Base-by-base conservation (phyloP, 2,113 vertebrate genomes). In the Octodon degus region DNA sequence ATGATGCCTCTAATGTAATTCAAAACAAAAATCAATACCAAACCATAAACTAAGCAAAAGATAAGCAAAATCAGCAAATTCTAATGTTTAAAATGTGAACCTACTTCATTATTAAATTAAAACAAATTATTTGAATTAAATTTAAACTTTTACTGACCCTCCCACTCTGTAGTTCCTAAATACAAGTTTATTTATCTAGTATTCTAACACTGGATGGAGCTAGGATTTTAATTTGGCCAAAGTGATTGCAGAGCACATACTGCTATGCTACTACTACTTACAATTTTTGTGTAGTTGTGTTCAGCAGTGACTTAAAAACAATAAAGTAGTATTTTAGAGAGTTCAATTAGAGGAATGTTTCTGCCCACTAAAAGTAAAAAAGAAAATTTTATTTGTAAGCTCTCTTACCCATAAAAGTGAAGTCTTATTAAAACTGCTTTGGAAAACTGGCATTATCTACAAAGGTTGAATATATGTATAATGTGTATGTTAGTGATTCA, bases 21-120 rank as follows among this genome's bases (percentile, higher is more conserved):
- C 40, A 94, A 90, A 91, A 88, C 10, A 92, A 90, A 92, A 94
- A 94, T 96, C 22, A 77, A 8, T 84, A 72, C 68, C 22, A 91
- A 89, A 63, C 37, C 65, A 58, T 74, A 87, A 94, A 86, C 90
- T 89, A 89, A 95, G 50, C 84, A 91, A 72, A 91, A 96, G 27
- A 63, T 76, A 81, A 93, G 62, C 60, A 96, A 80, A 90, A 67
- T 80, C 76, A 94, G 50, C 70, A 80, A 84, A 86, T 79, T 92
- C 9, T 90, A 16, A 53, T 80, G 86, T 95, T 95, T 92, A 79
- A 87, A 90, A 89, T 55, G 32, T 89, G 1, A 85, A 55, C 55
- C 7, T 50, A 47, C 40, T 77, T 47, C 32, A 70, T 81, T 89
- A 27, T 84, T 93, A 84, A 91, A 65, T 96, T 83, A 88, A 87